Conservation (phyloP, 2,797 vertebrate species). For the Myotis vivesi region DNA sequence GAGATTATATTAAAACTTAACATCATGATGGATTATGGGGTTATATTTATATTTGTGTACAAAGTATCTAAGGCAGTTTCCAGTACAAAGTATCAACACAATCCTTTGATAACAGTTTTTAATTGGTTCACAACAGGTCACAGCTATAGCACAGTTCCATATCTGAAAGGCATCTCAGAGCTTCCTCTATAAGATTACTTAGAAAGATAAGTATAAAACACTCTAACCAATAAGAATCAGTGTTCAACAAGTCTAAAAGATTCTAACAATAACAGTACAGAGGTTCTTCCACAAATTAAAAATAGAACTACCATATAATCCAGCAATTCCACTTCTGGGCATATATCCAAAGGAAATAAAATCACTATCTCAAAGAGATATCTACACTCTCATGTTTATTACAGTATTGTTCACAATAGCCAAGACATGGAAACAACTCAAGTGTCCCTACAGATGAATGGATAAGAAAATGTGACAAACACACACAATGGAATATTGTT, state of each 20-base stretch:
- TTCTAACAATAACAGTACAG: neutral
- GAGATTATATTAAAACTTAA: neutral
- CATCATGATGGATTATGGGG: neutral
- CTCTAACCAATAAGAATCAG: slow-evolving; percentile 3
- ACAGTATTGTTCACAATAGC: neutral
- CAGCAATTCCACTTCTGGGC: neutral
- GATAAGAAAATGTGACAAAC: neutral
- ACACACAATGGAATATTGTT: neutral
- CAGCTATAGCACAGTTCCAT: neutral
- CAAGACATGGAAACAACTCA: neutral
- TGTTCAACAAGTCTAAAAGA: slow-evolving; percentile 16
- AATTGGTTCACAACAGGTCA: neutral
- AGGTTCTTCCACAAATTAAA: neutral
- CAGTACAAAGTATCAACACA: neutral
- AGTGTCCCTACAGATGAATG: neutral
- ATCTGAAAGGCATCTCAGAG: slow-evolving; percentile 15
- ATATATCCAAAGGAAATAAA: neutral
- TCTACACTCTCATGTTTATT: neutral
- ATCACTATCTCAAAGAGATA: neutral
- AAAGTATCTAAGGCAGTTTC: neutral
- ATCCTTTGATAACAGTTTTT: neutral
- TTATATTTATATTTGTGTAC: neutral
- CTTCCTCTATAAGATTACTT: neutral
- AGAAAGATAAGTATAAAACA: neutral
- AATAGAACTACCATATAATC: neutral